Percentiles rank a stretch among this genome's conserved stretches.
Evolutionary conservation across 2,113 vertebrate genomes (phyloP).

Genomic region (Petroica traversi): DNA sequence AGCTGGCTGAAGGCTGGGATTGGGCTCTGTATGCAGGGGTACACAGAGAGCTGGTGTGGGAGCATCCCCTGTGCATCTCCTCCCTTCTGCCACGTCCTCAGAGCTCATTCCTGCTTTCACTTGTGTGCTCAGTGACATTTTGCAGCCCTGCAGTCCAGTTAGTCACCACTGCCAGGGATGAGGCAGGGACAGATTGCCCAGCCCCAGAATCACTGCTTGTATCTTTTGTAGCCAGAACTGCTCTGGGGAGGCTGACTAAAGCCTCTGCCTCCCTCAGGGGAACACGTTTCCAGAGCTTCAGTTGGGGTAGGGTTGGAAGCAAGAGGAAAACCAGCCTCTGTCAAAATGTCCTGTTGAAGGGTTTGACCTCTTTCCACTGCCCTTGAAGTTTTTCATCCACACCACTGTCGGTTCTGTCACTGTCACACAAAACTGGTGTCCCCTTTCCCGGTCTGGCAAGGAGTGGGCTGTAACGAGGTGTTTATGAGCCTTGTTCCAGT

Average conservation of each 20-base stretch:
- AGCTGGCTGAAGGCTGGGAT: not conserved
- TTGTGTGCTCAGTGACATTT: not conserved
- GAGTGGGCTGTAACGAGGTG: conserved; percentile 29
- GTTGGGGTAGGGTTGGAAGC: not conserved
- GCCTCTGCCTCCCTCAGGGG: not conserved
- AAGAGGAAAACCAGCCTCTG: not conserved
- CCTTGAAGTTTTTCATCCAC: fast-evolving
- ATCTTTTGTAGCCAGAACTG: not conserved
- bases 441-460: not conserved
- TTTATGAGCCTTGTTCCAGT: not conserved
- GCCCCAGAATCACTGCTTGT: not conserved
- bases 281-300: not conserved
- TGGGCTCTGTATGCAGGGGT: not conserved
- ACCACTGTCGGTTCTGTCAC: not conserved
- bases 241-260: not conserved
- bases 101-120: not conserved
- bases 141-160: conserved; percentile 14
- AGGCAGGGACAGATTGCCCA: not conserved
- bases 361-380: not conserved
- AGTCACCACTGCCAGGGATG: not conserved
- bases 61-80: not conserved
- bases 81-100: fast-evolving
- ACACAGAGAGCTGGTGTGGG: fast-evolving
- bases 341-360: not conserved
- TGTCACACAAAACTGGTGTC: not conserved